Percentiles rank a stretch among this genome's conserved stretches.
These are phyloP conservation scores for Gobio occitaniae DNA, from an alignment of 2,797 vertebrate species.

Conservation along the genomic window DNA sequence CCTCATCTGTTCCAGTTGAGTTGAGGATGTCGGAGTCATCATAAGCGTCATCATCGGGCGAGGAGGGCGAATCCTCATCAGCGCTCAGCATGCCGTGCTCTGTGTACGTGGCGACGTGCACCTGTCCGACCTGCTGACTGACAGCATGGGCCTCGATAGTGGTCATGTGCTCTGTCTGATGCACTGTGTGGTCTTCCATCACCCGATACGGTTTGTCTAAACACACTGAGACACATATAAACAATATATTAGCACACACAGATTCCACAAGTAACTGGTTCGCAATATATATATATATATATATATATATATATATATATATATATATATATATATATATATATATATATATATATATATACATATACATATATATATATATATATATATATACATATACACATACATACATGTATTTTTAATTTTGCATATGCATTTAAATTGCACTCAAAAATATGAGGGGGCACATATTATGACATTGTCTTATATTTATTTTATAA, in stretches of 20 bases:
- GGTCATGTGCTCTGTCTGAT: conserved; percentile 93
- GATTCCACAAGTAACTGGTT: background rate
- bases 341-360: too few relatives aligned
- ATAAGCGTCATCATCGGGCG: conserved; percentile 93
- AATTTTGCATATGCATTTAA: background rate
- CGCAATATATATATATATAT: too few relatives aligned
- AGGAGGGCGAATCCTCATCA: conserved; percentile 95
- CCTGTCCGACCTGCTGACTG: conserved; percentile 90
- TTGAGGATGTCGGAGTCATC: conserved; percentile 98
- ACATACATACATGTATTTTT: too few relatives aligned
- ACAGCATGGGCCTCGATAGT: conserved; percentile 96
- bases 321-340: too few relatives aligned
- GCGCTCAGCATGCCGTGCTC: conserved; percentile 94
- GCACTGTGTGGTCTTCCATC: conserved; percentile 94
- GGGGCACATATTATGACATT: too few relatives aligned
- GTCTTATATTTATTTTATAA: background rate
- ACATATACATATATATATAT: too few relatives aligned
- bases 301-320: too few relatives aligned
- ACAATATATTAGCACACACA: background rate
- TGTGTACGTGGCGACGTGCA: conserved; percentile 93
- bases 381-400: too few relatives aligned
- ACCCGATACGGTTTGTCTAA: conserved; percentile 59
- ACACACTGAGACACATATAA: conserved; percentile 46
- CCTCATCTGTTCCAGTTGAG: conserved; percentile 93
- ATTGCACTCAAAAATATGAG: background rate